Base-by-base conservation (phyloP, 2,113 vertebrate species). In the Laterallus jamaicensis region DNA sequence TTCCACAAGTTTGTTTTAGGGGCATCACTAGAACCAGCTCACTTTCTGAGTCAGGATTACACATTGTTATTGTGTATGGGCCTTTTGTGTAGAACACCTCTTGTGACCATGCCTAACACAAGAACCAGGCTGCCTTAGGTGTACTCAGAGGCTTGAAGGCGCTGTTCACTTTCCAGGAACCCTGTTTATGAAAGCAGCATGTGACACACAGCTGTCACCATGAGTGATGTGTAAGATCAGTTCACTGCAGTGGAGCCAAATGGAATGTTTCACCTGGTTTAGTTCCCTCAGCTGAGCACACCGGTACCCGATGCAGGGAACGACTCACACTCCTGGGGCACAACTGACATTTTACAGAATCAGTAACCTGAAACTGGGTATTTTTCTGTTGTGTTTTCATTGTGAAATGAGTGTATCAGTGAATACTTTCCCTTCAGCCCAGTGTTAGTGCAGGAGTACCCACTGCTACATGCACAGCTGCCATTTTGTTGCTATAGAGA, bases 81-180 rank as follows among this genome's bases (percentile, higher is more conserved):
- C 32, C 16, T 55, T 79, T 32, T 50, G 52, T 63, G 49, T 71
- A 68, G 52, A 44, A 75, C 40, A 79, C 7, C 49, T 52, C 55
- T 50, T 0, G 1, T 82, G 47, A 58, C 32, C 44, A 2, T 1
- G 0, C 62, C 14, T 9, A 37, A 25, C 24, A 18, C n/a, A 59
- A 66, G 55, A 84, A 25, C 47, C 31, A 24, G 64, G 55, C 55
- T 86, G 35, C 31, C 42, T 52, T 60, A 74, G 15, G 16, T 47
- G 1, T 31, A 5, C 44, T 31, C 12, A 18, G 67, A 75, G 58
- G n/a, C 67, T 9, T 52, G 39, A 70, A 77, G 73, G 7, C 73
- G 19, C 12, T 63, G 3, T 22, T 88, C 19, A 11, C 52, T 86
- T 79, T 49, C 35, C 35, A 81, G 26, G 24, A 18, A 16, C 44